Evolutionary conservation across 2,888 invertebrate species (phyloP).

Genomic region (Trimorus sp.): DNA sequence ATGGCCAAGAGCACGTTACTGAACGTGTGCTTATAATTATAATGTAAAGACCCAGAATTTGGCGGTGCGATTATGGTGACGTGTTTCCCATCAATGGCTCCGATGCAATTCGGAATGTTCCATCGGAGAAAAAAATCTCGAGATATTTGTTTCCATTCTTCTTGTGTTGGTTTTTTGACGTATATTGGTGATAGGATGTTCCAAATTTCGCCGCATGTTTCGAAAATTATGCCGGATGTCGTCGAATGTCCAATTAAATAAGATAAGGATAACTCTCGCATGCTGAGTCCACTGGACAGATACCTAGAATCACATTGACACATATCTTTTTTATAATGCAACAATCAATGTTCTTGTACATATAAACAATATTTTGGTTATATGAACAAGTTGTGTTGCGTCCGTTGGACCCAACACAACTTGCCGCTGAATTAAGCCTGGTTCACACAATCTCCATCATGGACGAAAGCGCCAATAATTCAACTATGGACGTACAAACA

Average conservation of each 20-base stretch:
- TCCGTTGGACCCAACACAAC: no score
- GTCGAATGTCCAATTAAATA: conserved; percentile 54
- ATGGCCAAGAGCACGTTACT: conserved; percentile 52
- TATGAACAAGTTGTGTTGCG: no score
- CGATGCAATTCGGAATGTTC: conserved; percentile 41
- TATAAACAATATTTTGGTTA: no score
- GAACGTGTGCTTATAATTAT: conserved; percentile 1
- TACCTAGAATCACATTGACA: conserved; percentile 13
- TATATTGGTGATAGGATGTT: conserved; percentile 32
- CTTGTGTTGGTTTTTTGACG: conserved; percentile 27
- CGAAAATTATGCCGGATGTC: conserved; percentile 32
- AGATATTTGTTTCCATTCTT: conserved; percentile 41
- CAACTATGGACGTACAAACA: no score
- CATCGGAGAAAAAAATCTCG: conserved; percentile 34
- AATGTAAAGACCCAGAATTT: conserved; percentile 50
- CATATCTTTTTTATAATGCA: no score
- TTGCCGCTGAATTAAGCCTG: no score
- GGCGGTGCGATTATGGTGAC: conserved; percentile 49
- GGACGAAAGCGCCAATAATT: no score
- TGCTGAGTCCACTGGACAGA: conserved; percentile 15
- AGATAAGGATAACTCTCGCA: neutral
- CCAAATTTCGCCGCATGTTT: conserved; percentile 44
- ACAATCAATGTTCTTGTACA: no score
- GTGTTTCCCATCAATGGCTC: no score
- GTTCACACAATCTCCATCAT: no score